These are phyloP conservation scores for Empidonax traillii DNA, from an alignment of 2,113 vertebrate species.

Conservation along the genomic window DNA sequence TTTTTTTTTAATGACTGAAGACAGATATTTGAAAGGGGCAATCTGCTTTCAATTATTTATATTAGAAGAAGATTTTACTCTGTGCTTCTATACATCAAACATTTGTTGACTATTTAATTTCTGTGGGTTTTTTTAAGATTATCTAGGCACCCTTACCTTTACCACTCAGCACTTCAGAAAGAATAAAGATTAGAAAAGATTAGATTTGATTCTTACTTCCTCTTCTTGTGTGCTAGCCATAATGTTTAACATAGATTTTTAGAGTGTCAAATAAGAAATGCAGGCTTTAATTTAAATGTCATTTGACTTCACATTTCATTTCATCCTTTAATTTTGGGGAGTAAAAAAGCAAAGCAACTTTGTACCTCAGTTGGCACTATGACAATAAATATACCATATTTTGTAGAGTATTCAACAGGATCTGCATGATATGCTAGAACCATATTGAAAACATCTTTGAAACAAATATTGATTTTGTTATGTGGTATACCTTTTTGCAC, in stretches of 20 bases:
- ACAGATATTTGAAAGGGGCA: not conserved
- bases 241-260: not conserved
- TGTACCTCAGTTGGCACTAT: not conserved
- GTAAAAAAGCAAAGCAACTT: not conserved
- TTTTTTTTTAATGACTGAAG: not conserved
- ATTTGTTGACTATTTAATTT: not conserved
- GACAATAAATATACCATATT: not conserved
- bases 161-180: not conserved
- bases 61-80: not conserved
- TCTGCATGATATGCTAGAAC: not conserved
- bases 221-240: not conserved
- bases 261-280: not conserved
- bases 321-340: not conserved
- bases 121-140: not conserved
- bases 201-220: not conserved
- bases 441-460: not conserved
- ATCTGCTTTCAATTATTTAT: not conserved
- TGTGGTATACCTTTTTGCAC: not conserved
- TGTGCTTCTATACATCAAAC: not conserved
- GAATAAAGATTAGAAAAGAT: not conserved
- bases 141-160: not conserved
- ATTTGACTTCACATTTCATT: not conserved
- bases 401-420: not conserved
- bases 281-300: not conserved
- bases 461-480: not conserved